These are phyloP conservation scores for Eudyptes chrysolophus DNA, from an alignment of 2,113 vertebrate species.

Conservation along the genomic window DNA sequence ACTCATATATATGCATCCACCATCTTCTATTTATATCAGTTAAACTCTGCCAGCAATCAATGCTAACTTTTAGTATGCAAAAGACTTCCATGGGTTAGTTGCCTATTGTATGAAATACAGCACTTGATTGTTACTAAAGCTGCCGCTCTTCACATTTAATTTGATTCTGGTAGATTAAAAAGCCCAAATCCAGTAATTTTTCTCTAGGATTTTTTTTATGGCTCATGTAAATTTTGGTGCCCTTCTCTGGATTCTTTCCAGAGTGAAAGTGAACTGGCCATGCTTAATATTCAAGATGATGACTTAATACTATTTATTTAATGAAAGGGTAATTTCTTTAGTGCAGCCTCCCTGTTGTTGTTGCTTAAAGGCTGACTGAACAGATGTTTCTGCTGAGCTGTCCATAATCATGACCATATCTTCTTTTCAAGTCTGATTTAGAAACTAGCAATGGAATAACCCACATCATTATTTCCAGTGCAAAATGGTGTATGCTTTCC, in stretches of 20 bases:
- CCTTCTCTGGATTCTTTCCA: not conserved
- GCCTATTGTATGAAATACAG: not conserved
- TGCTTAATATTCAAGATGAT: not conserved
- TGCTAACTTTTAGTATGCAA: not conserved
- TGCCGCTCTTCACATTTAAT: not conserved
- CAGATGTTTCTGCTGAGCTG: not conserved
- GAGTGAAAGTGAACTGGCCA: not conserved
- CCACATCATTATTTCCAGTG: not conserved
- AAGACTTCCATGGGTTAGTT: not conserved
- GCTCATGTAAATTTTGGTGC: not conserved
- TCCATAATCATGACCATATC: not conserved
- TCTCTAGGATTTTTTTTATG: not conserved
- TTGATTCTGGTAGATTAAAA: not conserved
- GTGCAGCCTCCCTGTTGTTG: not conserved
- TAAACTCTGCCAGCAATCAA: not conserved
- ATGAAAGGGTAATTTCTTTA: not conserved
- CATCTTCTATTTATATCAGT: not conserved
- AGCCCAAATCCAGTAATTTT: not conserved
- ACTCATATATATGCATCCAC: not conserved
- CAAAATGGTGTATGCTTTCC: not conserved
- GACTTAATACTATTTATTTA: not conserved
- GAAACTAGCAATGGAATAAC: not conserved
- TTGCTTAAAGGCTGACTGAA: not conserved
- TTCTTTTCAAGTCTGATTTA: not conserved
- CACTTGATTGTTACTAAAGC: not conserved